Percentiles rank a stretch among this genome's conserved stretches.
These are phyloP conservation scores for Euspilapteryx auroguttella DNA, from an alignment of 2,888 invertebrate species.

Conservation along the genomic window DNA sequence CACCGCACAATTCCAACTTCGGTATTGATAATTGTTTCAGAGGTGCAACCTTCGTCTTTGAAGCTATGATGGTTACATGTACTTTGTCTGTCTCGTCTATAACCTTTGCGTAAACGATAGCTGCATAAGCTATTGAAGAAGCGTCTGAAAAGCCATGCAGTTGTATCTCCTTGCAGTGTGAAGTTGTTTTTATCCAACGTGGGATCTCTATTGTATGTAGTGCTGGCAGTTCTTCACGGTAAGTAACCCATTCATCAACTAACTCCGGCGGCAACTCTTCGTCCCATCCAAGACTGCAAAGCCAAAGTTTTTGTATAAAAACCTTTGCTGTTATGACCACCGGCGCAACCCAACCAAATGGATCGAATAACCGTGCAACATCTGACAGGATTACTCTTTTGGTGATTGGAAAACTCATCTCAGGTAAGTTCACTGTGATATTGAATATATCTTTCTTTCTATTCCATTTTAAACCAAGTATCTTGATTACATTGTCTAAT, in stretches of 20 bases:
- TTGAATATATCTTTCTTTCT: constrained; percentile 7
- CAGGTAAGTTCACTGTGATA: constrained; percentile 5
- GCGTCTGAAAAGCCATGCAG: constrained; percentile 6
- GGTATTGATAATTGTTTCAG: constrained; percentile 3
- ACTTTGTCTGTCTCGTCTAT: constrained; percentile 1
- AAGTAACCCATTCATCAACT: constrained; percentile 5
- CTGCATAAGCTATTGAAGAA: constrained; percentile 4
- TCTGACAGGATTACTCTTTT: constrained; percentile 7
- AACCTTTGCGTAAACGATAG: constrained; percentile 3
- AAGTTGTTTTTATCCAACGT: neutral
- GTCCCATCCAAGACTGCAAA: constrained; percentile 8
- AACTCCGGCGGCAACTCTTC: constrained; percentile 7
- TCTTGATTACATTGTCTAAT: constrained; percentile 7
- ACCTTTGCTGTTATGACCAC: constrained; percentile 8
- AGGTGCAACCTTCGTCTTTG: constrained; percentile 5
- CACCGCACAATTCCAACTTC: constrained; percentile 2
- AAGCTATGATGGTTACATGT: constrained; percentile 4
- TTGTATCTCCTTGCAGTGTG: neutral
- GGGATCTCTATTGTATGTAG: neutral
- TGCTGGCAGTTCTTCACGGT: constrained; percentile 3
- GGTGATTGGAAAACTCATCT: constrained; percentile 3
- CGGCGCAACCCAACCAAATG: constrained; percentile 10
- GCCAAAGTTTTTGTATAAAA: too few species aligned
- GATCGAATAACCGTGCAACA: constrained; percentile 9
- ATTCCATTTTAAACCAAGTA: constrained; percentile 8